Percentiles rank a stretch among this genome's conserved stretches.
Conservation (phyloP, 2,888 invertebrate species). For the Seira ritae region DNA sequence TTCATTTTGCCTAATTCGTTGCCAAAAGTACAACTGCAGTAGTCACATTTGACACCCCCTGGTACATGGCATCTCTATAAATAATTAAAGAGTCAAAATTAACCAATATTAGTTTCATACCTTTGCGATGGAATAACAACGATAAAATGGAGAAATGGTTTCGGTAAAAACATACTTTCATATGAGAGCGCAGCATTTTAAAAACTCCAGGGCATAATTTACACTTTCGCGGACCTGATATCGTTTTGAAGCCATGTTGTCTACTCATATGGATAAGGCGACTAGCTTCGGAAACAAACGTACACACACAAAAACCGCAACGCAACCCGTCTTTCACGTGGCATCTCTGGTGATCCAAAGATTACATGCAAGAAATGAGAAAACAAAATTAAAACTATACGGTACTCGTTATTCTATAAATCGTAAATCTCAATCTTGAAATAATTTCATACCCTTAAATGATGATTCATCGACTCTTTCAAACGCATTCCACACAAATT, state of each 20-base stretch:
- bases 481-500: neutral
- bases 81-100: neutral
- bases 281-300: neutral
- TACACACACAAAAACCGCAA: neutral
- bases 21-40: conserved; percentile 11
- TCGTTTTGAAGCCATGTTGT: too few relatives aligned
- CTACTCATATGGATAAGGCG: neutral
- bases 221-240: too few relatives aligned
- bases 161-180: too few relatives aligned
- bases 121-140: too few relatives aligned
- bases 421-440: neutral
- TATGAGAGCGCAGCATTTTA: too few relatives aligned
- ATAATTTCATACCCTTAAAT: neutral
- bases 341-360: neutral
- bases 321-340: neutral
- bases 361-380: too few relatives aligned
- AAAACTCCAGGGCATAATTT: neutral
- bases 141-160: too few relatives aligned
- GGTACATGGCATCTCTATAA: neutral
- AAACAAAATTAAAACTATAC: neutral
- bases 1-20: neutral
- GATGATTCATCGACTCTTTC: neutral
- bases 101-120: too few relatives aligned
- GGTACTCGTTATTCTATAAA: neutral
- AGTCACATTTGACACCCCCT: neutral